Evolutionary conservation across 2,113 vertebrate genomes (phyloP).

Genomic region (Hydropotes inermis): DNA sequence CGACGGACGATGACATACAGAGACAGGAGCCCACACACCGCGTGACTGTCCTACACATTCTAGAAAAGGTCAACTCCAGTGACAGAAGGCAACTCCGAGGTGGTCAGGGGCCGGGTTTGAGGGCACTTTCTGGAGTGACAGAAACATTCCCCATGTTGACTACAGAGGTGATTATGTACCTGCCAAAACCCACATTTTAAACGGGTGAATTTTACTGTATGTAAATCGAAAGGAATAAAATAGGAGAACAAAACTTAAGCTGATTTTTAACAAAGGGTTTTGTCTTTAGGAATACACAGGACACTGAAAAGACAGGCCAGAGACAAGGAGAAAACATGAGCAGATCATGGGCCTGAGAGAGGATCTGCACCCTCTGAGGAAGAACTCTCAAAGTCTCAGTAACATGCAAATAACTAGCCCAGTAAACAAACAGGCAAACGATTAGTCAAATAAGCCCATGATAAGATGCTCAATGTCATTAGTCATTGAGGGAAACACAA

Average conservation of each 20-base stretch:
- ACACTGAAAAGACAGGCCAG: not conserved
- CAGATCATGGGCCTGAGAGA: not conserved
- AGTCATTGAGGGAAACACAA: not conserved
- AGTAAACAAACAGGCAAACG: not conserved
- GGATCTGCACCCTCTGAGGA: not conserved
- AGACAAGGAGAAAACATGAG: not conserved
- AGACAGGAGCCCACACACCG: not conserved
- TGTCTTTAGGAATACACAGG: not conserved
- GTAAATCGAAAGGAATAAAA: not conserved
- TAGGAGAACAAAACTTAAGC: not conserved
- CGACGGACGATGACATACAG: rapidly evolving
- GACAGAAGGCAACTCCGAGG: not conserved
- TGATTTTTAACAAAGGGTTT: not conserved
- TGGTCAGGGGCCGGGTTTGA: not conserved
- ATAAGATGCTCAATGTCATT: not conserved
- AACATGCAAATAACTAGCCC: not conserved
- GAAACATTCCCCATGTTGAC: rapidly evolving
- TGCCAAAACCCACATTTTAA: not conserved
- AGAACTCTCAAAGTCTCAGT: not conserved
- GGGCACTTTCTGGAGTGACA: too few species aligned
- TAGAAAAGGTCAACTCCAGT: not conserved
- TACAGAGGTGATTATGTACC: rapidly evolving
- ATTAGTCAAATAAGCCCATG: not conserved
- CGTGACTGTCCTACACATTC: too few species aligned
- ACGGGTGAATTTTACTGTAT: not conserved